Evolutionary conservation across 2,113 vertebrate genomes (phyloP).

Genomic region (Alexandromys fortis): DNA sequence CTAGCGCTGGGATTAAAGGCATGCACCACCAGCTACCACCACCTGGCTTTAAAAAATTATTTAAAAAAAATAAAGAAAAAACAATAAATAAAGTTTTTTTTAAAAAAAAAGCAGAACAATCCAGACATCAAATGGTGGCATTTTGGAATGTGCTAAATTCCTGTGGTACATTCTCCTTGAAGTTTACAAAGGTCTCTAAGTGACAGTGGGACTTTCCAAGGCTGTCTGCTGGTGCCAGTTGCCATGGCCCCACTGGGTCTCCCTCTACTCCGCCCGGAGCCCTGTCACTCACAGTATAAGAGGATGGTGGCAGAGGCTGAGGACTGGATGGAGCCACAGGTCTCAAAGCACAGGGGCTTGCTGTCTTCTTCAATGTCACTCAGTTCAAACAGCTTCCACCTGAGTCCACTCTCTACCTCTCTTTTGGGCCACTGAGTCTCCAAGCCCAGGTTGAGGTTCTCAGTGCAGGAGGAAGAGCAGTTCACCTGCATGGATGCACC

Average conservation of each 20-base stretch:
- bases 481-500: constrained; percentile 69
- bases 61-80: neutral
- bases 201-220: neutral
- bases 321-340: rapidly evolving
- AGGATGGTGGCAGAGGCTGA: rapidly evolving
- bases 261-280: rapidly evolving
- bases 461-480: constrained; percentile 62
- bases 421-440: neutral
- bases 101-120: neutral
- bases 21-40: neutral
- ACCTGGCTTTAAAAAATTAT: neutral
- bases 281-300: constrained; percentile 74
- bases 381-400: constrained; percentile 50
- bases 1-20: neutral
- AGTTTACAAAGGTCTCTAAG: neutral
- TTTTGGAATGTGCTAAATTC: neutral
- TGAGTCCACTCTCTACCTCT: rapidly evolving
- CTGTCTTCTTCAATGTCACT: neutral
- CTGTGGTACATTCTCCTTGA: neutral
- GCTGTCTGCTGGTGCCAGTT: neutral
- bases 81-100: neutral
- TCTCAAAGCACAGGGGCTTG: neutral
- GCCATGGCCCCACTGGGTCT: neutral
- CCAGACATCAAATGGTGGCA: neutral
- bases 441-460: rapidly evolving